These are phyloP conservation scores for Pseudomyrmex cubaensis DNA, from an alignment of 1,140 invertebrate species.

Conservation along the genomic window DNA sequence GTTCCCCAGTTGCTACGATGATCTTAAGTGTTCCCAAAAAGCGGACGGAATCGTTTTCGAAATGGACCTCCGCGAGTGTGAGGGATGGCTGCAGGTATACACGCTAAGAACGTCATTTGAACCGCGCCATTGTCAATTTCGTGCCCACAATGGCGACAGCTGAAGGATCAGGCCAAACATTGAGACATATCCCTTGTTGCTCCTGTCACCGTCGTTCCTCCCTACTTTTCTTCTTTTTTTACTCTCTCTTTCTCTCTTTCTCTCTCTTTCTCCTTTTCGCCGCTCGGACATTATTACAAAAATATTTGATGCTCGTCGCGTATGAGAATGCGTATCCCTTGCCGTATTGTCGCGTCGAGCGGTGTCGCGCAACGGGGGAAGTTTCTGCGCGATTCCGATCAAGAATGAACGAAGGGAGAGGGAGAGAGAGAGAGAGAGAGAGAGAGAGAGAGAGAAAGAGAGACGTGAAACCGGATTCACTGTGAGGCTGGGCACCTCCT, in stretches of 20 bases:
- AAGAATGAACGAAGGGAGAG: conserved; percentile 13
- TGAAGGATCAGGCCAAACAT: conserved; percentile 84
- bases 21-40: conserved; percentile 76
- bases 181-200: conserved; percentile 83
- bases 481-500: neutral
- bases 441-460: too few relatives aligned
- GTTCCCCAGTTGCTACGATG: conserved; percentile 50
- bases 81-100: conserved; percentile 70
- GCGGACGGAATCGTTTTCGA: conserved; percentile 70
- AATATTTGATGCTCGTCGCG: conserved; percentile 80
- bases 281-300: conserved; percentile 80
- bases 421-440: too few relatives aligned
- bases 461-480: conserved; percentile 42
- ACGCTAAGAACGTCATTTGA: conserved; percentile 79
- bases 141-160: conserved; percentile 81
- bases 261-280: neutral
- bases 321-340: conserved; percentile 52
- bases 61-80: conserved; percentile 70
- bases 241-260: neutral
- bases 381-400: conserved; percentile 31
- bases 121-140: conserved; percentile 78
- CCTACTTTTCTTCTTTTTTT: conserved; percentile 46
- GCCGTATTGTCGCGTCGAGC: conserved; percentile 66
- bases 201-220: conserved; percentile 78
- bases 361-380: conserved; percentile 31